Conservation (phyloP, 2,113 vertebrate species). For the Anas platyrhynchos region DNA sequence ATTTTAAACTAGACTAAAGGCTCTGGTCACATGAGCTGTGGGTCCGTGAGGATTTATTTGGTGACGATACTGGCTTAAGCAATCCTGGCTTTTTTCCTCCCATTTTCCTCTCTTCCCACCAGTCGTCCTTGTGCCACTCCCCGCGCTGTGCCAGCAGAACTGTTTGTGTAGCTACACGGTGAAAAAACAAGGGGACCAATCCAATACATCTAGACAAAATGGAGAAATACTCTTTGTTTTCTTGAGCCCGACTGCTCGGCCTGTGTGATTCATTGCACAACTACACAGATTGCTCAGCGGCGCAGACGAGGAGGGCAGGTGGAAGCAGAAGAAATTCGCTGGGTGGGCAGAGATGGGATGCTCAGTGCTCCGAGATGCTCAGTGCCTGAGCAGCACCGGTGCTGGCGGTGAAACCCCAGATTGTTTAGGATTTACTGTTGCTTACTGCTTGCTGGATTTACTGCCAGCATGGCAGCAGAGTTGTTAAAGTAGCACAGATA, state of each 20-base stretch:
- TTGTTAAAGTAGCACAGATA: not conserved
- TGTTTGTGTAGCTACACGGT: not conserved
- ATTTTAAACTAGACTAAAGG: not conserved
- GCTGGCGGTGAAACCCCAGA: not conserved
- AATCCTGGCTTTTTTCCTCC: conserved; percentile 18
- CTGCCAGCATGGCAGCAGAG: not conserved
- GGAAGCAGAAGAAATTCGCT: not conserved
- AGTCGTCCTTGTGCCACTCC: not conserved
- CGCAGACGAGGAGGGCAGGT: not conserved
- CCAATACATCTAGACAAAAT: not conserved
- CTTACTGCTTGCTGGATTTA: fast-evolving
- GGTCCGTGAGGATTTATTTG: conserved; percentile 25
- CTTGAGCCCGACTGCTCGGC: not conserved
- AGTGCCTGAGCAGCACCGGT: fast-evolving
- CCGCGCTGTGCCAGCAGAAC: not conserved
- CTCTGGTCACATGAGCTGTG: not conserved
- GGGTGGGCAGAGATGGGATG: not conserved
- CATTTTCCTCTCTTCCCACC: conserved; percentile 21
- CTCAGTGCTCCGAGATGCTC: too few relatives aligned
- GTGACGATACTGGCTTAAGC: not conserved
- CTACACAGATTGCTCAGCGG: not conserved
- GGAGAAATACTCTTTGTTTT: conserved; percentile 2
- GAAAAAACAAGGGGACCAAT: conserved; percentile 31
- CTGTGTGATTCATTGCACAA: not conserved
- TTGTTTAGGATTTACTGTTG: not conserved